Evolutionary conservation across 2,113 vertebrate genomes (phyloP).

Genomic region (Centropus unirufus): DNA sequence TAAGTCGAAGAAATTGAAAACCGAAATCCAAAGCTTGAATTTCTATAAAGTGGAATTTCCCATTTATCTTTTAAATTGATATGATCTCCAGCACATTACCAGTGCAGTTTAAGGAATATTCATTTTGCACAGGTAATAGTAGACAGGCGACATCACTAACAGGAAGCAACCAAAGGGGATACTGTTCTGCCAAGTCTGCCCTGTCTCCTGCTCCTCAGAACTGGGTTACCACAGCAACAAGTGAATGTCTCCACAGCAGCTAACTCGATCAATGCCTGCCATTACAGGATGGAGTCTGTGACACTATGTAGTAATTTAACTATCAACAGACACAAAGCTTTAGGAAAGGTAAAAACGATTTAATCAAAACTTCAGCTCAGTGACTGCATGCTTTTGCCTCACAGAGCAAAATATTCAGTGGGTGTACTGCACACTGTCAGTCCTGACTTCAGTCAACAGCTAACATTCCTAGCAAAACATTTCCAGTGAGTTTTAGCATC

Average conservation of each 20-base stretch:
- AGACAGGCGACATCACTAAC: background rate
- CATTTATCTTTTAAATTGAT: background rate
- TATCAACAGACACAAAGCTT: background rate
- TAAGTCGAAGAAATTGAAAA: background rate
- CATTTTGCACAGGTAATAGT: background rate
- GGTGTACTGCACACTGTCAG: background rate
- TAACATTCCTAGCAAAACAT: background rate
- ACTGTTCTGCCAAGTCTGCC: background rate
- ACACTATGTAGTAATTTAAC: background rate
- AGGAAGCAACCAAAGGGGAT: background rate
- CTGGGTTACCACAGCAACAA: background rate
- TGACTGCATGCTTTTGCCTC: background rate
- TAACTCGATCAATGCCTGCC: background rate
- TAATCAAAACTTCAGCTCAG: background rate
- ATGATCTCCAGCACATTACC: background rate
- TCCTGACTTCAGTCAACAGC: background rate
- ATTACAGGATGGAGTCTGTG: accelerated
- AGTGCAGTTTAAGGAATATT: background rate
- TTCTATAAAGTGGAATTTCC: background rate
- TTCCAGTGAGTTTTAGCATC: background rate
- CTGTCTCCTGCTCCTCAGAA: background rate
- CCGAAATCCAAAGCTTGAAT: background rate
- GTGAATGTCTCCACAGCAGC: background rate
- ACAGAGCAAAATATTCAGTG: background rate
- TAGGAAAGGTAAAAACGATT: background rate